Conservation (phyloP, 2,797 vertebrate genomes). For the Kryptolebias ocellatus region DNA sequence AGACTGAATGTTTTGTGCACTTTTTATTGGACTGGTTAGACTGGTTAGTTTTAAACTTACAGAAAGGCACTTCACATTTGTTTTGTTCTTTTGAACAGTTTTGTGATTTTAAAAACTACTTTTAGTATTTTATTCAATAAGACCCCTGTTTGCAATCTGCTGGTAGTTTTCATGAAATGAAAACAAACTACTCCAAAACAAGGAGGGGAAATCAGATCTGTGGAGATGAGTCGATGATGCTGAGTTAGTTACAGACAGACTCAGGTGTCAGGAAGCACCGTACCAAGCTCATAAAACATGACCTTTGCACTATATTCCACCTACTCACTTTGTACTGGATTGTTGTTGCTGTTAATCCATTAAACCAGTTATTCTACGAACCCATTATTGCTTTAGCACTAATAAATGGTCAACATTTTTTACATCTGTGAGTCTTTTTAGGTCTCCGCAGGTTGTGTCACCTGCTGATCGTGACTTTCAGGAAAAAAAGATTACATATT, state of each 20-base stretch:
- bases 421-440: neutral
- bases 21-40: too few species aligned
- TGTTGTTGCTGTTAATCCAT: neutral
- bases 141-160: too few species aligned
- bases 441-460: neutral
- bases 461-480: too few species aligned
- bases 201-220: neutral
- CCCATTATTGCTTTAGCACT: neutral
- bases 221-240: neutral
- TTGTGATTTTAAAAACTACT: too few species aligned
- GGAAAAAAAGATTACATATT: neutral
- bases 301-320: neutral
- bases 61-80: too few species aligned
- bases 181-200: too few species aligned
- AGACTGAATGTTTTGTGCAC: too few species aligned
- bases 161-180: too few species aligned
- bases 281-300: neutral
- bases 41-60: too few species aligned
- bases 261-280: neutral
- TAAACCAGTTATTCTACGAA: neutral
- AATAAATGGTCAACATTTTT: neutral
- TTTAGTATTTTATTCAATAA: too few species aligned
- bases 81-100: too few species aligned
- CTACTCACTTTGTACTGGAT: neutral
- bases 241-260: neutral